These are phyloP conservation scores for Carterocephalus palaemon DNA, from an alignment of 2,888 invertebrate species.

Conservation along the genomic window DNA sequence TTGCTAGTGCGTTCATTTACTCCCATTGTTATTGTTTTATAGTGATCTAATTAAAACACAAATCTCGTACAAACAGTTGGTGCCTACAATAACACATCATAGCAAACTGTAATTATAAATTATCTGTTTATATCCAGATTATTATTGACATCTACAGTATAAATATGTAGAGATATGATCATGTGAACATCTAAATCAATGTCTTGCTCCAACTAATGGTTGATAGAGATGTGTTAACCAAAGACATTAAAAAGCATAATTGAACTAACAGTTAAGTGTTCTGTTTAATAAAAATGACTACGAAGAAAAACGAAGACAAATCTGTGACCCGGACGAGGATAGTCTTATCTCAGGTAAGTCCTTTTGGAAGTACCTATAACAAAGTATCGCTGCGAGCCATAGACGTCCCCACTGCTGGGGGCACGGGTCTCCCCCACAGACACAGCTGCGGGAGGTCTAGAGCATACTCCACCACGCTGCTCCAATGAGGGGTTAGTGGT, in stretches of 20 bases:
- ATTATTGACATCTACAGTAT: not conserved
- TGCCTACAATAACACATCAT: slow-evolving; percentile 11
- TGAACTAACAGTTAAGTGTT: not conserved
- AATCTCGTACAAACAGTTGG: slow-evolving; percentile 16
- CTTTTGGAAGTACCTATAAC: not conserved
- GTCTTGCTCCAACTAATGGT: no score
- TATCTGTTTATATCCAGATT: not conserved
- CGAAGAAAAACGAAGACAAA: slow-evolving; percentile 13
- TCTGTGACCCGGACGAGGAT: slow-evolving; percentile 24
- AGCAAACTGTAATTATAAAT: slow-evolving; percentile 12
- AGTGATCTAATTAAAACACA: slow-evolving; percentile 1
- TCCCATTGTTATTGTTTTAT: slow-evolving; percentile 12
- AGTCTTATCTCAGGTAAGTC: slow-evolving; percentile 30
- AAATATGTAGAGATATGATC: slow-evolving; percentile 1
- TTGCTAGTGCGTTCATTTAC: slow-evolving; percentile 2
- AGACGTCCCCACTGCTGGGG: no score
- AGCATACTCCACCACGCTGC: no score
- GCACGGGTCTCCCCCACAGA: no score
- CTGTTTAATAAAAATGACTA: slow-evolving; percentile 10
- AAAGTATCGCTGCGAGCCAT: no score
- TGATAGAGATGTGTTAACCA: no score
- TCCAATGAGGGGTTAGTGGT: no score
- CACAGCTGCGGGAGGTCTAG: no score
- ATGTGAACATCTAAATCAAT: not conserved
- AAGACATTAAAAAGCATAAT: not conserved